Evolutionary conservation across 2,888 invertebrate genomes (phyloP).

Genomic region (Sminthurinus aureus): DNA sequence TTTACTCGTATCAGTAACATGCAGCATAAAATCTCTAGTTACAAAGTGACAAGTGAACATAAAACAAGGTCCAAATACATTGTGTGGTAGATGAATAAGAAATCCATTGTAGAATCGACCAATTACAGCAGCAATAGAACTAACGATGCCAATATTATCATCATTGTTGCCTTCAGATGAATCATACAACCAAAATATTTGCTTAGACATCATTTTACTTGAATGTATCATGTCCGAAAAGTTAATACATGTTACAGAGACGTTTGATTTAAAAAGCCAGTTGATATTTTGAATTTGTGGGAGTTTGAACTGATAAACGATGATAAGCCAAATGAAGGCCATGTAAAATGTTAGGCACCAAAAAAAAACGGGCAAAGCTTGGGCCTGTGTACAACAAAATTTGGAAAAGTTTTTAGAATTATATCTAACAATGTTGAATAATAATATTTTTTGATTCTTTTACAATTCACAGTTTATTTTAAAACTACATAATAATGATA

Average conservation of each 20-base stretch:
- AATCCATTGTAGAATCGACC: constrained; percentile 32
- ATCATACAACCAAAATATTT: constrained; percentile 2
- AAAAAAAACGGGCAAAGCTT: constrained; percentile 1
- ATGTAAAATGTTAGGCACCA: constrained; percentile 31
- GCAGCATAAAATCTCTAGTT: not conserved
- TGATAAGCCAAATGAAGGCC: constrained; percentile 18
- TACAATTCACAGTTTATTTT: too few species aligned
- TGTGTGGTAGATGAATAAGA: constrained; percentile 24
- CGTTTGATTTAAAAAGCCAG: not conserved
- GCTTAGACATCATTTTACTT: not conserved
- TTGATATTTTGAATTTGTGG: not conserved
- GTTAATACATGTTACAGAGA: not conserved
- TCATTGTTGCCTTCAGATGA: too few species aligned
- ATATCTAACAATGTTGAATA: too few species aligned
- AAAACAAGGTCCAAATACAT: constrained; percentile 22
- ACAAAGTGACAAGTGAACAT: not conserved
- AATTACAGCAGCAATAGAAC: constrained; percentile 7
- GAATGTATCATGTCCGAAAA: not conserved
- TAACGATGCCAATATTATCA: too few species aligned
- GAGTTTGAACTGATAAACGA: constrained; percentile 10
- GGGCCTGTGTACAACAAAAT: not conserved
- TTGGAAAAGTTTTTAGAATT: too few species aligned
- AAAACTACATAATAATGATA: too few species aligned
- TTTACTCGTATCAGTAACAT: not conserved
- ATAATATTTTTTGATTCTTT: too few species aligned